Base-by-base conservation (phyloP, 2,888 invertebrate species). In the Aethes cnicana region DNA sequence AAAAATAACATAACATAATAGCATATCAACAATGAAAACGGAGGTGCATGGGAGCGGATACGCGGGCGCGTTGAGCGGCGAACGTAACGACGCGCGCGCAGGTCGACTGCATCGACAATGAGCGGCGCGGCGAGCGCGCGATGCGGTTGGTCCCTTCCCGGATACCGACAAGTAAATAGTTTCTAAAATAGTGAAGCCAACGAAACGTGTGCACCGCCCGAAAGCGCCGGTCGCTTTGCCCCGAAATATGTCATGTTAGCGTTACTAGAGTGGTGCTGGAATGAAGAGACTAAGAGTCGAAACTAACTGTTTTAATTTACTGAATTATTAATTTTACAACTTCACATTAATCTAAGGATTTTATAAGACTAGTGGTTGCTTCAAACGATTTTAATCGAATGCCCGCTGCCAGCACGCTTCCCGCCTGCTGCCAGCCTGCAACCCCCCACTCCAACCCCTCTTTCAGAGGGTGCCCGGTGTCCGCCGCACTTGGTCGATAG, bases 161-260 rank as follows among this genome's bases (percentile, higher is more conserved):
- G 87, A 87, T 89, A 88, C 84, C 84, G 83, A 73, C 72, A 73
- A 80, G 74, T 77, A 83, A 84, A 84, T 83, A 79, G 81, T 83
- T 86, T 87, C 85, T 86, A 82, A 84, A 88, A 86, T 87, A 88
- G 84, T 86, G 87, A 84, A 86, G 77, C 82, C 80, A 86, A 84
- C 86, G 85, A 83, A 84, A 85, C 87, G 86, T 84, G 85, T 84
- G 77, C 77, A 80, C 82, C 69, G 86, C 77, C 85, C 84, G 84
- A 86, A 86, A 86, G 87, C 85, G 80, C 81, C 85, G 78, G 74
- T 74, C 77, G 83, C 77, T 88, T 83, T 87, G 84, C 83, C 84
- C 72, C 76, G 70, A 84, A 86, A 85, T 84, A 73, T 86, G 84
- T 86, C 86, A 84, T 80, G 82, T 66, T 72, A 69, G 69, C 68